Percentiles rank a stretch among this genome's conserved stretches.
phyloP scores from a whole-genome alignment of 1,140 invertebrate species.

The Neodiprion fabricii region DNA sequence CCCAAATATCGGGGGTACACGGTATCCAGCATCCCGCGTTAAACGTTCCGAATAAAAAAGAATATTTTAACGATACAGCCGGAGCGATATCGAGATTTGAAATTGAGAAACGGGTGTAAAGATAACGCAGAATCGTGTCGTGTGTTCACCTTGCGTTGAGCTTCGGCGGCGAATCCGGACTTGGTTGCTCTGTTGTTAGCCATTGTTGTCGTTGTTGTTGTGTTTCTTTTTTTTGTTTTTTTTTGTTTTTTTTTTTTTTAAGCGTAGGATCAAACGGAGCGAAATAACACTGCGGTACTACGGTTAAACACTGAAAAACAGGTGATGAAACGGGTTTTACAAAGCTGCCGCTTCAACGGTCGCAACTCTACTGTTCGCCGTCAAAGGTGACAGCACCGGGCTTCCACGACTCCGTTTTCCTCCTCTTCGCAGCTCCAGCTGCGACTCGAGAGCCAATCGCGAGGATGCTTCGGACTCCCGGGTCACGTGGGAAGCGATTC shows the following conservation, averaged over 20 bases:
- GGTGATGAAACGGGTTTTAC: background rate
- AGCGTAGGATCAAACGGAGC: too few species aligned
- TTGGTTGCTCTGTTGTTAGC: constrained; percentile 88
- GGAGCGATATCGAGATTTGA: too few species aligned
- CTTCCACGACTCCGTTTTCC: background rate
- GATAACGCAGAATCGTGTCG: too few species aligned
- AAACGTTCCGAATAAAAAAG: too few species aligned
- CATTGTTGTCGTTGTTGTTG: constrained; percentile 63
- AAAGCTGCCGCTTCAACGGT: background rate
- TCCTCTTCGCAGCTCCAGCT: background rate
- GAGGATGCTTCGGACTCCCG: background rate
- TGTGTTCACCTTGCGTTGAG: constrained; percentile 81
- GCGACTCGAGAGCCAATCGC: background rate
- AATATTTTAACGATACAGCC: too few species aligned
- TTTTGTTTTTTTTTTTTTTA: too few species aligned
- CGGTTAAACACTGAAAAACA: background rate
- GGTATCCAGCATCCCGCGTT: too few species aligned
- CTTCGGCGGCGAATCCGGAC: constrained; percentile 93
- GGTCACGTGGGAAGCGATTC: background rate
- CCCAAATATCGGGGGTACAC: too few species aligned
- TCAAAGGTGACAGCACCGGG: background rate
- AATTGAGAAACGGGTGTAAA: too few species aligned
- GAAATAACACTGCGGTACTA: background rate
- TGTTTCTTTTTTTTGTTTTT: background rate
- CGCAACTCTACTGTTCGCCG: background rate